Percentiles rank a stretch among this genome's conserved stretches.
phyloP scores from a whole-genome alignment of 2,888 invertebrate genomes.

The Acanthosepion lycidas region DNA sequence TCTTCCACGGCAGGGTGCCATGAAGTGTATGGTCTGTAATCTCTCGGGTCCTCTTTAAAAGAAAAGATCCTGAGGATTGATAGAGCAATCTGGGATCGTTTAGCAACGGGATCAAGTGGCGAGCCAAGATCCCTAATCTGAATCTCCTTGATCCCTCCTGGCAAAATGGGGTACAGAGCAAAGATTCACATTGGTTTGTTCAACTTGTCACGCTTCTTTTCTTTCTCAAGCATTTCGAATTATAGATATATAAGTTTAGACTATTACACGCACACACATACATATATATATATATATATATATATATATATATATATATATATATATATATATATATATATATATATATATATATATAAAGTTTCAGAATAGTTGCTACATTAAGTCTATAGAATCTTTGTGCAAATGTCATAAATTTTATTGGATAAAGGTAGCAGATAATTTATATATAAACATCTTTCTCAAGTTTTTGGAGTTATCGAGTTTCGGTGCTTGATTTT shows the following conservation, averaged over 20 bases:
- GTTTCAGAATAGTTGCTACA: no score
- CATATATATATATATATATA: no score
- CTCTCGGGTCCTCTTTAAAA: background rate
- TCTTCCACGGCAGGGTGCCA: background rate
- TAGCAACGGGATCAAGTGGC: constrained; percentile 22
- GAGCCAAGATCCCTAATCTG: constrained; percentile 11
- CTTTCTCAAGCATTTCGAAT: background rate
- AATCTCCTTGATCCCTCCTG: background rate
- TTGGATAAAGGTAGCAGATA: no score
- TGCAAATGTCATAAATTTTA: no score
- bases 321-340: no score
- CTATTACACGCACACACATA: no score
- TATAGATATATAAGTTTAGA: background rate
- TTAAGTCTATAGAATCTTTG: no score
- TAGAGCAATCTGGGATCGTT: background rate
- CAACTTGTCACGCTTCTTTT: background rate
- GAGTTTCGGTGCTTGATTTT: no score
- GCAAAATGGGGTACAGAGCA: background rate
- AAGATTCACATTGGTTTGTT: background rate
- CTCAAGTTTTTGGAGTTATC: no score
- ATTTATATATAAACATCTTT: background rate
- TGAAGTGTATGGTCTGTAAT: background rate
- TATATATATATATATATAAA: no score
- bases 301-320: no score
- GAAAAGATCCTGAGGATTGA: background rate